These are phyloP conservation scores for Marmota monax DNA, from an alignment of 2,113 vertebrate genomes.

Conservation along the genomic window DNA sequence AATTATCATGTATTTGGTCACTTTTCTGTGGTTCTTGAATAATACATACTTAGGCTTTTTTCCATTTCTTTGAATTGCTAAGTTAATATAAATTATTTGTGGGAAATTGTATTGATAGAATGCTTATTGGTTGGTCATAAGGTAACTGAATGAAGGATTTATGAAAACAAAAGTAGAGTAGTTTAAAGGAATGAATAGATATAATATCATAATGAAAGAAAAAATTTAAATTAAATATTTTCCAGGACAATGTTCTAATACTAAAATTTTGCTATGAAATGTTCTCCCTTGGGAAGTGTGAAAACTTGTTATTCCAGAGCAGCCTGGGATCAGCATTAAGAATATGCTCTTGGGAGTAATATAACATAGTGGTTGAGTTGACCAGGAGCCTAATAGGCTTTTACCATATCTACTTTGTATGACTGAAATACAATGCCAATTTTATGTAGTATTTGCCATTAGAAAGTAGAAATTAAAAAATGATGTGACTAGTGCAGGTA, in stretches of 20 bases:
- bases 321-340: conserved; percentile 64
- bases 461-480: conserved; percentile 72
- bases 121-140: background rate
- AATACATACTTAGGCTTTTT: conserved; percentile 37
- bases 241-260: conserved; percentile 35
- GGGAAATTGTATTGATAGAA: conserved; percentile 47
- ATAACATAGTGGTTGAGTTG: conserved; percentile 25
- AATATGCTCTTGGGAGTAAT: conserved; percentile 52
- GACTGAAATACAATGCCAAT: conserved; percentile 56
- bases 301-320: conserved; percentile 59
- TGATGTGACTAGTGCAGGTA: conserved; percentile 15
- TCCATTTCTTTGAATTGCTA: conserved; percentile 39
- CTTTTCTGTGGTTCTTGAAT: conserved; percentile 37
- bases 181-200: conserved; percentile 6
- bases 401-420: conserved; percentile 42
- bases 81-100: conserved; percentile 58
- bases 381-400: conserved; percentile 50
- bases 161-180: conserved; percentile 18
- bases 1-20: background rate
- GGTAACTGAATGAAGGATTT: background rate
- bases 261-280: conserved; percentile 22
- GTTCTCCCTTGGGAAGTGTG: background rate
- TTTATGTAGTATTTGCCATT: conserved; percentile 49
- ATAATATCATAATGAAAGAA: conserved; percentile 17
- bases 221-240: conserved; percentile 21